A percentile compares a stretch with the other conserved stretches of the same genome.
Evolutionary conservation across 2,113 vertebrate genomes (phyloP).

Genomic region (zebrafish (Danio rerio)): DNA sequence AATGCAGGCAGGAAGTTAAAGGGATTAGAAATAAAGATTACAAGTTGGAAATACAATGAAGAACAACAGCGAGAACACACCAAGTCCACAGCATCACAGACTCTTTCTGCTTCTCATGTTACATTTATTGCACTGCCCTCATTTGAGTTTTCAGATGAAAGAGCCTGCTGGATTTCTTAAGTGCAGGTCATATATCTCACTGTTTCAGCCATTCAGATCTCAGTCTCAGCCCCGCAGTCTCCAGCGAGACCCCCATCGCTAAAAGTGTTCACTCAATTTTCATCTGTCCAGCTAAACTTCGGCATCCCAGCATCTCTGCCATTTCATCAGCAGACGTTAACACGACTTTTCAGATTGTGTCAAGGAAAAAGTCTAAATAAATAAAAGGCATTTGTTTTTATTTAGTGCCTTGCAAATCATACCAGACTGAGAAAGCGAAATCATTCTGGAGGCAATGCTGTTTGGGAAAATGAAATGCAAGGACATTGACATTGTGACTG

Average conservation of each 20-base stretch:
- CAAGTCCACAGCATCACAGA: not conserved
- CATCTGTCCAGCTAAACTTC: not conserved
- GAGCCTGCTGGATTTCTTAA: not conserved
- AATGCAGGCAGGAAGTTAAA: not conserved
- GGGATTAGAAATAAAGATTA: not conserved
- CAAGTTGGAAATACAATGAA: not conserved
- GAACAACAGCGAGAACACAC: not conserved
- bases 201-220: not conserved
- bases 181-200: constrained; percentile 5
- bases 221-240: not conserved
- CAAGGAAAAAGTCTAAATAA: constrained; percentile 17
- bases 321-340: not conserved
- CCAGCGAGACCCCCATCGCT: not conserved
- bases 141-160: constrained; percentile 12
- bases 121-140: constrained; percentile 7
- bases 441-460: not conserved
- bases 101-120: not conserved
- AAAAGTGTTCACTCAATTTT: not conserved
- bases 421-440: constrained; percentile 1
- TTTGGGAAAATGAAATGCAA: constrained; percentile 9
- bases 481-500: not conserved
- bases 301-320: not conserved
- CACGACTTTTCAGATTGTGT: not conserved
- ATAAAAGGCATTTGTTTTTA: constrained; percentile 2
- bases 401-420: not conserved